A percentile compares a stretch with the other conserved stretches of the same genome.
Conservation (phyloP, 2,113 vertebrate genomes). For the Ameiurus melas region DNA sequence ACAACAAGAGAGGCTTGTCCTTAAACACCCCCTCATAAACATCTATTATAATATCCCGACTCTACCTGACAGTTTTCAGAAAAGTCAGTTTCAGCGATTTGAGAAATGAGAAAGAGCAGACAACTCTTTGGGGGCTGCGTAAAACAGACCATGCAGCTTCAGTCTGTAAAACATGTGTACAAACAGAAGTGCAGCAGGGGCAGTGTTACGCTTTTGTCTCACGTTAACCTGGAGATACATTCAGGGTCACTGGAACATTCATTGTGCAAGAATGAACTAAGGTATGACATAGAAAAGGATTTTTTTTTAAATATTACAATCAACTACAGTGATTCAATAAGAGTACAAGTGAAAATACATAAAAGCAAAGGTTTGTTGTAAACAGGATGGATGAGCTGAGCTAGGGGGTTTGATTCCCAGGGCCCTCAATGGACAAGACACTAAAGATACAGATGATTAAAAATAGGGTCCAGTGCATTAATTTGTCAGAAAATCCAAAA, state of each 20-base stretch:
- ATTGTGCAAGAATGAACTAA: not conserved
- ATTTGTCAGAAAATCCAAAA: not conserved
- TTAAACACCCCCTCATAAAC: constrained; percentile 4
- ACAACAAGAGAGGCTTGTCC: constrained; percentile 24
- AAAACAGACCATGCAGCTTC: not conserved
- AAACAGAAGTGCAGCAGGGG: not conserved
- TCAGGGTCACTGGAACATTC: not conserved
- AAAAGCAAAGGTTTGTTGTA: not conserved
- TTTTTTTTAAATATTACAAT: not conserved
- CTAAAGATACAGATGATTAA: not conserved
- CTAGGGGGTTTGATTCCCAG: not conserved
- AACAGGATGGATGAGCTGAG: not conserved
- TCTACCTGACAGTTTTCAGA: not conserved
- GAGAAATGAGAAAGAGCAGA: not conserved
- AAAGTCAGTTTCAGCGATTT: not conserved
- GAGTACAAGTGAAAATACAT: not conserved
- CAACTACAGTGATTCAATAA: not conserved
- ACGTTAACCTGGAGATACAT: constrained; percentile 5
- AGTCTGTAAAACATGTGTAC: not conserved
- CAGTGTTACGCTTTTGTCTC: not conserved
- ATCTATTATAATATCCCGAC: constrained; percentile 23
- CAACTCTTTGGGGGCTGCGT: not conserved
- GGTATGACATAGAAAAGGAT: not conserved
- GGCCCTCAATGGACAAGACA: not conserved
- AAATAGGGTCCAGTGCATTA: not conserved